Percentiles rank a stretch among this genome's conserved stretches.
These are phyloP conservation scores for Acropternis orthonyx DNA, from an alignment of 2,797 vertebrate genomes.

Conservation along the genomic window DNA sequence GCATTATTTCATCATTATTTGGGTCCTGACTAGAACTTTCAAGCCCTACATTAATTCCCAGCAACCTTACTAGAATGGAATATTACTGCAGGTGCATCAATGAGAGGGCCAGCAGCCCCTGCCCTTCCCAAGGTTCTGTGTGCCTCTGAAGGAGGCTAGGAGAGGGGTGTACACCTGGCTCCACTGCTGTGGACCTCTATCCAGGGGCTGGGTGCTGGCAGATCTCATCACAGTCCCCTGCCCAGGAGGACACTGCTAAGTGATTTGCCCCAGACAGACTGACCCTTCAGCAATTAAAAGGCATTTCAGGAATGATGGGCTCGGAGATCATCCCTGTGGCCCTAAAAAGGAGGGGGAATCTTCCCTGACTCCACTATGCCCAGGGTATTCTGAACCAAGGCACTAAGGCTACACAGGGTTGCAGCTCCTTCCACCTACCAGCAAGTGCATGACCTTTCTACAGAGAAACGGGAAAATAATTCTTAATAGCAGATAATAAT, in stretches of 20 bases:
- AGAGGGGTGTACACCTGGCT: rapidly evolving
- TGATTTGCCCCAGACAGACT: not conserved
- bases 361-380: not conserved
- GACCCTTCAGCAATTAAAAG: not conserved
- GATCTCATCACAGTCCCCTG: not conserved
- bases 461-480: not conserved
- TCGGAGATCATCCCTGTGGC: not conserved
- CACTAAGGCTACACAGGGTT: not conserved
- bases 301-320: not conserved
- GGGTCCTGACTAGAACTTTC: not conserved
- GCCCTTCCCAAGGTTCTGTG: not conserved
- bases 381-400: not conserved
- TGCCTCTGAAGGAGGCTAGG: not conserved
- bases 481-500: not conserved
- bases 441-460: not conserved
- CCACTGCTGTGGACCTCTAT: not conserved
- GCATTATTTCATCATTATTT: not conserved
- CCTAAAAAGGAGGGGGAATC: not conserved
- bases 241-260: not conserved
- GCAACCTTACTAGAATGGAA: not conserved
- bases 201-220: not conserved
- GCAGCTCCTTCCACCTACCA: not conserved
- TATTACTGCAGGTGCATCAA: not conserved
- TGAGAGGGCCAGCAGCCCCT: not conserved
- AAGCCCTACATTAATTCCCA: not conserved